Evolutionary conservation across 2,797 vertebrate genomes (phyloP).

Genomic region (Gymnoscopelus braueri): DNA sequence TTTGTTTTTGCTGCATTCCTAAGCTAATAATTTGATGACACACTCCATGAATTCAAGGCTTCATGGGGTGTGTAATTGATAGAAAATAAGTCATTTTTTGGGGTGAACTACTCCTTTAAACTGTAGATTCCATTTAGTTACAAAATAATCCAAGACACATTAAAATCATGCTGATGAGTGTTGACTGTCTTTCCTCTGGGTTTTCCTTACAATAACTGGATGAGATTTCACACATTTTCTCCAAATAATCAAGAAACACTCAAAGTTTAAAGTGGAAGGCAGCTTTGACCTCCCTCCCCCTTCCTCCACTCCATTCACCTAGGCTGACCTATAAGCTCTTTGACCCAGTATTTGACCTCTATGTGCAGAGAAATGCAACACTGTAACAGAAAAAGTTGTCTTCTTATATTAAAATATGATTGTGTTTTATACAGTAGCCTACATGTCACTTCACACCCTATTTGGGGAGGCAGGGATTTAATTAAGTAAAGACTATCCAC

Average conservation of each 20-base stretch:
- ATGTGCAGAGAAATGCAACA: background rate
- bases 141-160: background rate
- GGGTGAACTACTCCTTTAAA: too few relatives aligned
- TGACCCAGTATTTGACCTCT: background rate
- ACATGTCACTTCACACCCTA: too few relatives aligned
- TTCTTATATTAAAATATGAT: too few relatives aligned
- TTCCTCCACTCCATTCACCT: background rate
- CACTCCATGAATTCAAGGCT: too few relatives aligned
- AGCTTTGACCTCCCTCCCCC: background rate
- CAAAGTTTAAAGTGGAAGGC: background rate
- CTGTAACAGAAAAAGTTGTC: background rate
- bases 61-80: too few relatives aligned
- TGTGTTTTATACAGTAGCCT: too few relatives aligned
- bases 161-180: background rate
- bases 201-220: background rate
- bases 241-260: too few relatives aligned
- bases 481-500: too few relatives aligned
- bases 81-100: too few relatives aligned
- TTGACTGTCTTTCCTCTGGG: background rate
- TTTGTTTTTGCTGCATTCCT: too few relatives aligned
- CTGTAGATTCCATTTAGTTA: too few relatives aligned
- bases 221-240: background rate
- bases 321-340: background rate
- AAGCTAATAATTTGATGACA: too few relatives aligned
- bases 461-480: background rate